Evolutionary conservation across 1,140 invertebrate genomes (phyloP).

Genomic region (Magallana angulata): DNA sequence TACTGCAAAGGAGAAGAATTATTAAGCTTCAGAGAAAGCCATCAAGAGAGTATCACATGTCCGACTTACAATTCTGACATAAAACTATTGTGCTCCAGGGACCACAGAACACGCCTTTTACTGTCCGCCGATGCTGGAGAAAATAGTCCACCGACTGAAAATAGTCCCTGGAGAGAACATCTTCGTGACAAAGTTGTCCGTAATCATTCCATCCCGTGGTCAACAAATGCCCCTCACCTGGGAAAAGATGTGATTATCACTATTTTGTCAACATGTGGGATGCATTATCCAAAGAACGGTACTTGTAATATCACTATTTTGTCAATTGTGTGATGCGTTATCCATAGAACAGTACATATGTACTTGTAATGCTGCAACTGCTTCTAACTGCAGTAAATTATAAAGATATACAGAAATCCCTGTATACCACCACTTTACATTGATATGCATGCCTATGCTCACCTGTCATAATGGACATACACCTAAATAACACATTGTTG

Average conservation of each 20-base stretch:
- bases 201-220: constrained; percentile 73
- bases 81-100: constrained; percentile 44
- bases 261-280: no score
- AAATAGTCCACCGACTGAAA: constrained; percentile 52
- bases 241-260: constrained; percentile 1
- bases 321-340: no score
- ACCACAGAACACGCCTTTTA: constrained; percentile 49
- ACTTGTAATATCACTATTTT: not conserved
- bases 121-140: not conserved
- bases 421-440: not conserved
- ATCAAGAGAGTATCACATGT: not conserved
- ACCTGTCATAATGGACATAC: not conserved
- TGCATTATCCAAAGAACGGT: no score
- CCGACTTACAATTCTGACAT: not conserved
- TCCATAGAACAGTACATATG: no score
- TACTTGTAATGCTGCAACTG: not conserved
- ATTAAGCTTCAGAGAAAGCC: no score
- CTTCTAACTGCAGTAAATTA: not conserved
- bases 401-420: no score
- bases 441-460: not conserved
- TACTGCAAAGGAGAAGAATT: no score
- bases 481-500: not conserved
- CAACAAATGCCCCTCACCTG: constrained; percentile 63
- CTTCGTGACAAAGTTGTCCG: constrained; percentile 71
- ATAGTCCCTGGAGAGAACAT: constrained; percentile 59